Base-by-base conservation (phyloP, 2,888 invertebrate genomes). In the Pelosia muscerda region DNA sequence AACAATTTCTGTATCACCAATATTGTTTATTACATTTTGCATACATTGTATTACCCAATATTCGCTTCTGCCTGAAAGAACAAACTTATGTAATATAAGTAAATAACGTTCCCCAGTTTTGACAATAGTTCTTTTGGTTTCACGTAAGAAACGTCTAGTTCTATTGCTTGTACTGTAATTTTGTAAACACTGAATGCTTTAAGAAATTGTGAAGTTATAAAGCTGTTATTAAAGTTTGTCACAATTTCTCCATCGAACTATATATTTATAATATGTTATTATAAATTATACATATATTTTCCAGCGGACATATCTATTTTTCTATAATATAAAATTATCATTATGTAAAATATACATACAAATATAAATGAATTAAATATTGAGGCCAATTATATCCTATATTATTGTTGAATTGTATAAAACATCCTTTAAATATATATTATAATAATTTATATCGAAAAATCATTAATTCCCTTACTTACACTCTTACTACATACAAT, bases 381-480 rank as follows among this genome's bases (percentile, higher is more conserved):
- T 66, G 74, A 77, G 71, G 77, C 77, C 77, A 77, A 77, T 73
- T 38, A 69, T 63, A 65, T 60, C 42, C 57, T 56, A n/a, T 56
- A n/a, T 73, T 73, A 76, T 55, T 65, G 68, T 67, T 64, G 61
- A 66, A 42, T 28, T 60, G 72, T 72, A 74, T 38, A 59, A 23
- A 34, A 59, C 53, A 58, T 63, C 53, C 26, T 31, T 4, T 28
- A 38, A 57, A 34, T 23, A 42, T n/a, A 25, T 49, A n/a, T 19
- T 10, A 19, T 19, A 42, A 60, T 9, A 49, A 19, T 19, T n/a
- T 42, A 6, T 42, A 49, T 49, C n/a, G n/a, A n/a, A n/a, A 49
- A n/a, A 49, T 49, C n/a, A n/a, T n/a, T 49, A n/a, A n/a, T n/a
- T 49, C 2, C 8, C 49, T 38, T 38, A 38, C 38, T 0, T 34